Percentiles rank a stretch among this genome's conserved stretches.
Conservation (phyloP, 2,797 vertebrate genomes). For the Typhlichthys subterraneus region DNA sequence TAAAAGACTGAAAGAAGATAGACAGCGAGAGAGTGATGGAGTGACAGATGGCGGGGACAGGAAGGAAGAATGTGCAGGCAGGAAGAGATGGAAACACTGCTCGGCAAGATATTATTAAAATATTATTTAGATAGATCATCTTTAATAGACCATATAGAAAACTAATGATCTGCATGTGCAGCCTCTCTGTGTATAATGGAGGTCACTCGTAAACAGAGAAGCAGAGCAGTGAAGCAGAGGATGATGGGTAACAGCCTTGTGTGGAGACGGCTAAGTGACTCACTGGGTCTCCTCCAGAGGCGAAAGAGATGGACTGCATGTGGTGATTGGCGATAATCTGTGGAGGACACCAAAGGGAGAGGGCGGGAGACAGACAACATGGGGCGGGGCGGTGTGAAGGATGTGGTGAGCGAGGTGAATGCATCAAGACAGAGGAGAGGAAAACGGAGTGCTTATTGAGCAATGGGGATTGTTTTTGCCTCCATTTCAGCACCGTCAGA, state of each 20-base stretch:
- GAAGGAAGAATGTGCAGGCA: constrained; percentile 60
- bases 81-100: constrained; percentile 30
- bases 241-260: constrained; percentile 6
- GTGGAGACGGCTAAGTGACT: constrained; percentile 73
- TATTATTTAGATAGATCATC: too few species aligned
- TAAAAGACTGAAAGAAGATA: constrained; percentile 8
- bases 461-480: constrained; percentile 42
- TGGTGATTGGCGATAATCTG: constrained; percentile 99
- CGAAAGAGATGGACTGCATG: constrained; percentile 99
- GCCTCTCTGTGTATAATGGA: too few species aligned
- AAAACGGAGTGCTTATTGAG: constrained; percentile 57
- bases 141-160: too few species aligned
- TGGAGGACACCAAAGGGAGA: constrained; percentile 48
- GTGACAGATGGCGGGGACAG: constrained; percentile 57
- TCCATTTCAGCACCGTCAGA: constrained; percentile 39
- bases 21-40: constrained; percentile 33
- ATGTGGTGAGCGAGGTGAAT: constrained; percentile 60
- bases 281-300: constrained; percentile 98
- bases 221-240: background rate
- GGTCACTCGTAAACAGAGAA: background rate
- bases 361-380: constrained; percentile 33
- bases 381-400: constrained; percentile 57
- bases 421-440: constrained; percentile 46
- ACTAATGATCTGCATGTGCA: too few species aligned
- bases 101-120: background rate